Conservation (phyloP, 2,888 invertebrate genomes). For the Syrphus vitripennis region DNA sequence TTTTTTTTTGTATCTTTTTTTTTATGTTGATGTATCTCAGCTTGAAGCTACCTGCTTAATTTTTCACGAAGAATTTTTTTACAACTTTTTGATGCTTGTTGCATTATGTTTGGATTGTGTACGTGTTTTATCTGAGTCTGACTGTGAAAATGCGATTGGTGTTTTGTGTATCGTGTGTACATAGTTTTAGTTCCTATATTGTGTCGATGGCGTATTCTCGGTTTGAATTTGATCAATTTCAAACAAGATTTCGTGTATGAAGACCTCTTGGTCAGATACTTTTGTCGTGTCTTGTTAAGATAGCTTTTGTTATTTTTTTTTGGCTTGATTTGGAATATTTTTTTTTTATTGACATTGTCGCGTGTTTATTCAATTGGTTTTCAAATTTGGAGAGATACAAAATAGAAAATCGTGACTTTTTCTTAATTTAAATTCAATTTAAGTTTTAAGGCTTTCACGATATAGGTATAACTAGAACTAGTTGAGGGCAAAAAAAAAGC, state of each 20-base stretch:
- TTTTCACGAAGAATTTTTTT: not conserved
- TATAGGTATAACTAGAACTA: too few relatives aligned
- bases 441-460: not conserved
- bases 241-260: not conserved
- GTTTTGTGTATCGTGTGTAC: not conserved
- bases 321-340: not conserved
- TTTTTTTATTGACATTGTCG: slow-evolving; percentile 16
- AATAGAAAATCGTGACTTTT: slow-evolving; percentile 5
- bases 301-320: not conserved
- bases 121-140: not conserved
- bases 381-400: not conserved
- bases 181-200: not conserved
- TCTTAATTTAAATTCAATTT: not conserved
- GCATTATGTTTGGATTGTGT: not conserved
- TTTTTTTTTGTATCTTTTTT: not conserved
- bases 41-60: not conserved
- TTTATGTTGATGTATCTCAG: not conserved
- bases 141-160: not conserved
- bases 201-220: not conserved
- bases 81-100: not conserved
- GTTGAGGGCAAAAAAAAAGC: not conserved
- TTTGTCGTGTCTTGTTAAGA: slow-evolving; percentile 36
- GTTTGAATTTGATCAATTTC: not conserved
- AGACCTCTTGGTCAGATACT: slow-evolving; percentile 1
- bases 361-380: slow-evolving; percentile 16